Evolutionary conservation across 2,113 vertebrate species (phyloP).

Genomic region (Baryphthengus martii): DNA sequence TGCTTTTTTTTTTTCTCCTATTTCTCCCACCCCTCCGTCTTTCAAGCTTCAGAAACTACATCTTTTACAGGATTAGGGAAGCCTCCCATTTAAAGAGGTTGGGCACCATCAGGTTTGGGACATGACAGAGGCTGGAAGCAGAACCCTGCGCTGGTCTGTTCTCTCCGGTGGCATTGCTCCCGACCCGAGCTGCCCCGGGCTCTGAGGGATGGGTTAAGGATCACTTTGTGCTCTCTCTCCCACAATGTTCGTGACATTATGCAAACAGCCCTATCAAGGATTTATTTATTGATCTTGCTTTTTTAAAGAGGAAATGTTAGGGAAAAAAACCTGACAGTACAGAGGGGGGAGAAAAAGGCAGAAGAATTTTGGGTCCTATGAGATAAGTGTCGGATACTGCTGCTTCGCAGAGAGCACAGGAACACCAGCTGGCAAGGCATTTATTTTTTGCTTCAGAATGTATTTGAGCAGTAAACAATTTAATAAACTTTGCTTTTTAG

Average conservation of each 20-base stretch:
- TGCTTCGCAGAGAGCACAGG: conserved; percentile 51
- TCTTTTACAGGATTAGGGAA: neutral
- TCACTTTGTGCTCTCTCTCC: neutral
- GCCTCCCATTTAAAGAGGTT: neutral
- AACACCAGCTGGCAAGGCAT: conserved; percentile 63
- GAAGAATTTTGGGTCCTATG: conserved; percentile 62
- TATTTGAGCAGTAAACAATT: conserved; percentile 63
- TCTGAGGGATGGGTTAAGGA: neutral
- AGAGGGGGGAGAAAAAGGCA: neutral
- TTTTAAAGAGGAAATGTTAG: conserved; percentile 18
- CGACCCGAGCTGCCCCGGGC: neutral
- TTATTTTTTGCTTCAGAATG: conserved; percentile 67
- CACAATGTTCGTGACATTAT: neutral
- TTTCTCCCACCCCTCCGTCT: neutral
- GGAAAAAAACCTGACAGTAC: neutral
- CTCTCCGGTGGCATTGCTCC: neutral
- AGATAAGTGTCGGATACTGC: conserved; percentile 52
- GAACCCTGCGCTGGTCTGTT: neutral
- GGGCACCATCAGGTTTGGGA: neutral
- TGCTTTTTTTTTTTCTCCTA: neutral
- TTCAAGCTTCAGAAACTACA: neutral
- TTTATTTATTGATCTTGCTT: conserved; percentile 21
- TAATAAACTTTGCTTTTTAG: conserved; percentile 65
- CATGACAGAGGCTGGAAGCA: neutral
- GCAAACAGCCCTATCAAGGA: neutral